Evolutionary conservation across 2,113 vertebrate genomes (phyloP).

Genomic region (Galeopterus variegatus): DNA sequence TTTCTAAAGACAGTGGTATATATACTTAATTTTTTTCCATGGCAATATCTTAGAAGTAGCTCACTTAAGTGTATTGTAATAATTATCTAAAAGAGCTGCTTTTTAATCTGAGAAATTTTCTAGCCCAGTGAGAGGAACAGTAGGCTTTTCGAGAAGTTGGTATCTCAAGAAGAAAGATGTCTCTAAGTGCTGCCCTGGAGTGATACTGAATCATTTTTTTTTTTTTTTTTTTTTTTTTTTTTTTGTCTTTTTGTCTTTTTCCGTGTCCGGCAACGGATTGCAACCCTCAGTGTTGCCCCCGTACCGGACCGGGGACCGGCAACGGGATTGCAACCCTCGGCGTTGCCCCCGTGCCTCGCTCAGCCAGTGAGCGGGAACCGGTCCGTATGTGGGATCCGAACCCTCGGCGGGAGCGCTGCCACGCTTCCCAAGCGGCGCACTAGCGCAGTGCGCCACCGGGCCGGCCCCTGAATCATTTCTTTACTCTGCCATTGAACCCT

Average conservation of each 20-base stretch:
- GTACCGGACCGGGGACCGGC: no score
- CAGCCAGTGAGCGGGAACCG: no score
- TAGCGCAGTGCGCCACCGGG: no score
- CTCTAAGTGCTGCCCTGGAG: background rate
- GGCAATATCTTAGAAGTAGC: slow-evolving; percentile 42
- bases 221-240: no score
- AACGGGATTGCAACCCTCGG: no score
- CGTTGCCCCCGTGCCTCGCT: no score
- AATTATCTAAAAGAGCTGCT: slow-evolving; percentile 40
- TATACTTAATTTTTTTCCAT: background rate
- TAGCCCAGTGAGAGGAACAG: background rate
- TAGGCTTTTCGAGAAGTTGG: background rate
- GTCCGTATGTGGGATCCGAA: no score
- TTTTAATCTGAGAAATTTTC: slow-evolving; percentile 51
- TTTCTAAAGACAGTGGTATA: slow-evolving; percentile 45
- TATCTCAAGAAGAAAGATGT: slow-evolving; percentile 52
- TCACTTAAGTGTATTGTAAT: slow-evolving; percentile 26
- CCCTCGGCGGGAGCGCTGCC: no score
- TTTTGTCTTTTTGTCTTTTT: no score
- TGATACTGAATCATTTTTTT: slow-evolving; percentile 2
- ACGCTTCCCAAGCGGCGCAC: no score
- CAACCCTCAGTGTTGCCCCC: no score
- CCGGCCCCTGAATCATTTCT: background rate
- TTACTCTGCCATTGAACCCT: background rate
- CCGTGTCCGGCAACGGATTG: no score